Evolutionary conservation across 2,888 invertebrate species (phyloP).

Genomic region (Litoditis marina): DNA sequence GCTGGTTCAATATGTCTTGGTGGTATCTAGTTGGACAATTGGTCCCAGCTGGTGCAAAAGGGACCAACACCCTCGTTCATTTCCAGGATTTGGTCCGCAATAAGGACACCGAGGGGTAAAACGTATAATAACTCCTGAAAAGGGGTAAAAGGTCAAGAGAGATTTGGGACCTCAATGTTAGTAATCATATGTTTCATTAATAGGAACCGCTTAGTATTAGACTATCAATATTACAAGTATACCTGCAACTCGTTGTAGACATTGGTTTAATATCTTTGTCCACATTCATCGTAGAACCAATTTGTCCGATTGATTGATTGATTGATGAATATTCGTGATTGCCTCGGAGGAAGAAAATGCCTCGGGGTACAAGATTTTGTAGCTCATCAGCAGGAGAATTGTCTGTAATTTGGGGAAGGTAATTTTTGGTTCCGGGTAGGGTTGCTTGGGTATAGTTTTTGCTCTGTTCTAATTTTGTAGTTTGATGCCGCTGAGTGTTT

Average conservation of each 20-base stretch:
- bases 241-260: conserved; percentile 43
- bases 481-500: too few relatives aligned
- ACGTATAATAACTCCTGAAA: conserved; percentile 36
- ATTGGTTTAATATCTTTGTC: conserved; percentile 30
- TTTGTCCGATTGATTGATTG: conserved; percentile 39
- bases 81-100: conserved; percentile 36
- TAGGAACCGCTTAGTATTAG: too few relatives aligned
- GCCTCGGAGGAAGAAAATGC: conserved; percentile 43
- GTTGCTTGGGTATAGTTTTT: too few relatives aligned
- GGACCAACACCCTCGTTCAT: conserved; percentile 42
- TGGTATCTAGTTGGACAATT: too few relatives aligned
- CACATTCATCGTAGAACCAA: conserved; percentile 47
- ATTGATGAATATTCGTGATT: conserved; percentile 43
- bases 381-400: conserved; percentile 35
- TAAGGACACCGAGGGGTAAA: conserved; percentile 31
- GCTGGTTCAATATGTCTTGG: too few relatives aligned
- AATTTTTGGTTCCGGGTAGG: too few relatives aligned
- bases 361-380: conserved; percentile 30
- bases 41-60: too few relatives aligned
- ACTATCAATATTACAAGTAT: background rate
- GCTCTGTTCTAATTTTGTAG: too few relatives aligned
- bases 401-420: too few relatives aligned
- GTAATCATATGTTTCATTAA: too few relatives aligned
- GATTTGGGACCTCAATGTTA: too few relatives aligned
- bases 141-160: too few relatives aligned